Base-by-base conservation (phyloP, 2,888 invertebrate species). In the Horisme vitalbata region DNA sequence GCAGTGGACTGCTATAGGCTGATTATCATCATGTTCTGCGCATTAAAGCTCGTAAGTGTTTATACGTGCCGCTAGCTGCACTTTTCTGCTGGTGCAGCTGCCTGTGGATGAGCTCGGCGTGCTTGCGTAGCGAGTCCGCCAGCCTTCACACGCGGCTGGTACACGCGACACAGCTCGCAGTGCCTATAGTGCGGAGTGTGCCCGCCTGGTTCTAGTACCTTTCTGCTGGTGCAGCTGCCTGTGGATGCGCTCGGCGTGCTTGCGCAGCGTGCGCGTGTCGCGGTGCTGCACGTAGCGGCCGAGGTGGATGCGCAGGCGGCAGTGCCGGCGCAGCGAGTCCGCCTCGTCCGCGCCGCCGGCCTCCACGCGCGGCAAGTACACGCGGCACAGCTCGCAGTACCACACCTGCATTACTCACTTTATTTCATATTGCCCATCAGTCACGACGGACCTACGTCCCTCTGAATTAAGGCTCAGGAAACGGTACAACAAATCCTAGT, bases 321-420 rank as follows among this genome's bases (percentile, higher is more conserved):
- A 96, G 88, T 96, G 96, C 32, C 93, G 90, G 18, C 93, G 92
- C 58, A 93, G 73, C 31, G 92, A 91, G 45, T 91, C 90, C 45
- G 93, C 92, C 55, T 92, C 90, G 52, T 93, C 84, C 2, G 73
- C 62, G 52, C 79, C 72, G 49, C 79, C 84, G 5, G 69, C 73
- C 76, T 65, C 91, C 83, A 61, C 83, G 21, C 93, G 91, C 28
- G 94, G 92, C 65, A 96, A 79, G 77, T 95, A 95, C 69, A 93
- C 91, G 65, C 93, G 93, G 79, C 96, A 96, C 48, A 96, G 78
- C 66, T 95, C 95, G 75, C 96, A 96, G 79, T 93, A 95, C 80
- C 93, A 92, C 7, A 89, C 90, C 90, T 90, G 9, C 4, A 11
- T 26, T 13, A 20, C n/a, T 8, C 7, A 15, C 26, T 24, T 8